A percentile compares a stretch with the other conserved stretches of the same genome.
Conservation (phyloP, 2,113 vertebrate species). For the Ivindomyrus marchei region DNA sequence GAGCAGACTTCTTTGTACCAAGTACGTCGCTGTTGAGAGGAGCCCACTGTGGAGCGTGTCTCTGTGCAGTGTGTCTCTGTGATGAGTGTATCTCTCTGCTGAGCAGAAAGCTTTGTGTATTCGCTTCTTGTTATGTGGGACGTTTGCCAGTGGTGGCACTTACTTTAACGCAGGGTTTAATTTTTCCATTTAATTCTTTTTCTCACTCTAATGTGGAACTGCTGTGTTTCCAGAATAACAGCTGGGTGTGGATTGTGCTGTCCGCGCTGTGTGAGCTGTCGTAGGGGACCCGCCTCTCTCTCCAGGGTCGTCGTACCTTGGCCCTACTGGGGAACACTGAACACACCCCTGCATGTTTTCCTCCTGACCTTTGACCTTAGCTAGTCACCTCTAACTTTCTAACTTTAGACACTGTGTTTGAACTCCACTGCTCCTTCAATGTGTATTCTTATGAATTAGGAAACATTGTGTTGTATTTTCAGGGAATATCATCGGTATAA, state of each 20-base stretch:
- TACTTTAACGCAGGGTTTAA: not conserved
- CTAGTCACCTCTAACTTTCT: not conserved
- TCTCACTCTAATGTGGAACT: not conserved
- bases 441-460: not conserved
- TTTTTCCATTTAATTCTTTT: not conserved
- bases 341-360: not conserved
- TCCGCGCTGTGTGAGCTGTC: not conserved
- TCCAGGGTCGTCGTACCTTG: not conserved
- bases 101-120: not conserved
- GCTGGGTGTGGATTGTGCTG: not conserved
- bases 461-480: slow-evolving; percentile 1
- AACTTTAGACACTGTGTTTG: not conserved
- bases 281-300: not conserved
- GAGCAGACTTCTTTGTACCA: not conserved
- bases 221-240: not conserved
- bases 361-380: not conserved
- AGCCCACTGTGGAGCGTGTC: not conserved
- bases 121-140: not conserved
- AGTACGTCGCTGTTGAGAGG: not conserved
- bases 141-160: not conserved
- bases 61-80: too few species aligned
- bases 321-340: not conserved
- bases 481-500: slow-evolving; percentile 1
- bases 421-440: not conserved
- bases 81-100: not conserved